Evolutionary conservation across 2,797 vertebrate species (phyloP), one percentile per base, ranked within the genome.

Genomic region (Falco naumanni): DNA sequence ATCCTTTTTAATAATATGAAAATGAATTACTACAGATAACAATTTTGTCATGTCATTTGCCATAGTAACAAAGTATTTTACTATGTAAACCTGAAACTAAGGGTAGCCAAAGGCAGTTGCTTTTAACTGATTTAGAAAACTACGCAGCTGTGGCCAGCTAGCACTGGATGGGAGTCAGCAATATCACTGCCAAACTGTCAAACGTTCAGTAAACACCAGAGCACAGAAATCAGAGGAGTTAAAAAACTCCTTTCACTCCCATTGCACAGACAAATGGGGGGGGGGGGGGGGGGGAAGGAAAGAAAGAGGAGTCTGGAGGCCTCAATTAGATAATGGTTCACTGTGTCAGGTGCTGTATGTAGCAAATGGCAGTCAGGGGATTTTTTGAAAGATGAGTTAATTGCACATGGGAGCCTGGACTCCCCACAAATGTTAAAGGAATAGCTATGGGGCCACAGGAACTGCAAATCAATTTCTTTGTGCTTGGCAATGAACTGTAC

Each of bases 221-320:
- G 10, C 9, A 51, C 43, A 39, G 61, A 57, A 88, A n/a, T 47
- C 43, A 19, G 11, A 16, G 14, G 31, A n/a, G 29, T 66, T 47
- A 9, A 53, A 72, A 64, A 59, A 15, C 20, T 33, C 29, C 43
- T 34, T 75, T 66, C 20, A 6, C 16, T 37, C 34, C 33, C 33
- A 37, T 6, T 43, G 51, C 60, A 51, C 26, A n/a, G 25, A 24
- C 5, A 68, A 78, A 59, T 3, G 3, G 3, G 1, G 13, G 1
- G 15, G 16, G 10, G 1, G 13, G 1, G n/a, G 3, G 1, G 13
- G 1, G 13, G 1, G 0, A 7, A 24, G 12, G 21, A 24, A 72
- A 47, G 16, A 29, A 47, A 57, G 16, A 66, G 20, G 21, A 50
- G 13, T 16, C 43, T 59, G 39, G 20, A 74, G 59, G 12, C 47